Evolutionary conservation across 2,113 vertebrate genomes (phyloP), one percentile per base, ranked within the genome.

Genomic region (Pontoporia blainvillei): DNA sequence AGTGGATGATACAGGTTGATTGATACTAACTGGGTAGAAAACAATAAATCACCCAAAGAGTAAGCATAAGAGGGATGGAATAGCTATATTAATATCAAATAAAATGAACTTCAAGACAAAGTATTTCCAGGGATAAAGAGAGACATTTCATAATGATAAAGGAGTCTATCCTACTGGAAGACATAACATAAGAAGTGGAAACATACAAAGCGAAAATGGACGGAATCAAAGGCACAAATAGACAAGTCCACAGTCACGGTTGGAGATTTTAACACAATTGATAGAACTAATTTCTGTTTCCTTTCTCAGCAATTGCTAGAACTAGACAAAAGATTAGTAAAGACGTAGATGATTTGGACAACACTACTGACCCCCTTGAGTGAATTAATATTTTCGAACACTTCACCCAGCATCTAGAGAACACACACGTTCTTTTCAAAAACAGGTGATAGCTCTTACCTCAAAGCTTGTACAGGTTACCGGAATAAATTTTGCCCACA

Each of bases 201-300:
- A 57, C 66, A 57, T 15, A 78, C 17, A 62, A 89, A 87, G 49
- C 36, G 69, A 90, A 93, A 78, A 39, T 76, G 14, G 46, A 46
- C 9, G 92, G 69, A 92, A 72, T 94, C 67, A 86, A 95, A 84
- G 25, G 15, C 6, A 90, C 44, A 94, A 90, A 78, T 44, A 81
- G 8, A 6, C 8, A 93, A 89, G 18, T 66, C n/a, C 12, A 86
- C 1, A 69, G 25, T 61, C 23, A 79, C 2, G 18, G 18, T 14
- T 54, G 10, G 52, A 57, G n/a, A 90, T 57, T 36, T 79, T 79
- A 57, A 79, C 54, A 17, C 52, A 17, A 57, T 73, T 46, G 29
- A 17, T 79, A 57, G 21, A 57, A 79, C 6, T 14, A 79, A 79
- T 57, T 79, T 79, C 52, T 79, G 9, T 57, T 79, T 79, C 52